Percentiles rank a stretch among this genome's conserved stretches.
Evolutionary conservation across 1,140 invertebrate species (phyloP).

Genomic region (Aphelenchoides avenae): DNA sequence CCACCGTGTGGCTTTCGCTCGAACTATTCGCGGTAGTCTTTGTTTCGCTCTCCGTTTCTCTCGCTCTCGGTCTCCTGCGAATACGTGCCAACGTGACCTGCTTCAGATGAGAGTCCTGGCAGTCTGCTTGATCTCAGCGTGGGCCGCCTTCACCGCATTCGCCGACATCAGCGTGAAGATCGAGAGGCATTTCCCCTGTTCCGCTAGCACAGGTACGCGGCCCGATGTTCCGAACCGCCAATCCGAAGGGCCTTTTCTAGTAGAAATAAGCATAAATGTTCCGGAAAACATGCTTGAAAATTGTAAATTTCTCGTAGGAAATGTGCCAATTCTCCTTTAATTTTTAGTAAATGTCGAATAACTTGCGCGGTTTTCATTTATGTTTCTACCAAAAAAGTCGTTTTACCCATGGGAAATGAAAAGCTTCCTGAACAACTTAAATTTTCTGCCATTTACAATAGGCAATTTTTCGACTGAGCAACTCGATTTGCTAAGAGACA

Average conservation of each 20-base stretch:
- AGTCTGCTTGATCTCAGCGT: conserved; percentile 4
- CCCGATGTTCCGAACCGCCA: not conserved
- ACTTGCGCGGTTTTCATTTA: not conserved
- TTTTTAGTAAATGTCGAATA: conserved; percentile 7
- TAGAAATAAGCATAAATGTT: too few species aligned
- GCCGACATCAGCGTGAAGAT: conserved; percentile 56
- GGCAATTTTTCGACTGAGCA: not conserved
- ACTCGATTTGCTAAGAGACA: too few species aligned
- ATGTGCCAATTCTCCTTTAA: too few species aligned
- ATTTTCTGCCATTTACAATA: conserved; percentile 4
- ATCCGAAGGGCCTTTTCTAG: too few species aligned
- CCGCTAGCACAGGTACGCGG: conserved; percentile 47
- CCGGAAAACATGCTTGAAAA: too few species aligned
- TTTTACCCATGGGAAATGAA: not conserved
- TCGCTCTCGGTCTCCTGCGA: too few species aligned
- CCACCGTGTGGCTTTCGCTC: too few species aligned
- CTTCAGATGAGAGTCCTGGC: too few species aligned
- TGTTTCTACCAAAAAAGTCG: conserved; percentile 4
- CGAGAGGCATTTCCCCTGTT: conserved; percentile 56
- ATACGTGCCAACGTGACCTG: too few species aligned
- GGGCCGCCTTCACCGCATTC: not conserved
- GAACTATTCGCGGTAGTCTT: too few species aligned
- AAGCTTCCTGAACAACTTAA: conserved; percentile 1
- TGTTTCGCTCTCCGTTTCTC: too few species aligned
- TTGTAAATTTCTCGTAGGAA: too few species aligned